Base-by-base conservation (phyloP, 2,113 vertebrate genomes). In the Amphiprion percula region DNA sequence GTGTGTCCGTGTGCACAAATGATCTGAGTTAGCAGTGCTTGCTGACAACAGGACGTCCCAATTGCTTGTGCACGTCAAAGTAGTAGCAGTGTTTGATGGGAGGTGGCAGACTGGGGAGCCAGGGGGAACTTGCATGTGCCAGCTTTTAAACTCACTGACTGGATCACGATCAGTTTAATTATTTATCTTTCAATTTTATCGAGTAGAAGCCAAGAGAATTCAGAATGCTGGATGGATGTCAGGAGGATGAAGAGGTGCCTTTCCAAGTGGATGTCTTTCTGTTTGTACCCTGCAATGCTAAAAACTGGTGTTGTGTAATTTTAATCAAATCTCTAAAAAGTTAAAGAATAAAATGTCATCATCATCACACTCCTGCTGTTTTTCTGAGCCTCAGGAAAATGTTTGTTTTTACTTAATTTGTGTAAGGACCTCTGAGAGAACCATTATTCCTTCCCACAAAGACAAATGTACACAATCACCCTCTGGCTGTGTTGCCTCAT, bases 171-270 rank as follows among this genome's bases (percentile, higher is more conserved):
- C 59, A 66, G 77, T 86, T 75, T 67, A 61, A 85, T 91, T 90
- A 91, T 89, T 90, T 90, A 89, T 87, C 78, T 89, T 83, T 85
- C 68, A 68, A 39, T 88, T 87, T 69, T 30, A 77, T 72, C 33
- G 68, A 61, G 50, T 14, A 55, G 49, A 64, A 69, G 76, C 58
- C 3, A 41, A 75, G 46, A 37, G n/a, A 21, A 24, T 24, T 15
- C 52, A 54, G 46, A 67, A 47, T 53, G 63, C 49, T 53, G 33
- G 49, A 30, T 21, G 55, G 58, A 50, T n/a, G 30, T n/a, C 11
- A 7, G 16, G 7, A 5, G 33, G 26, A 61, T 2, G 33, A 2
- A 2, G 41, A 12, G 12, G 30, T 79, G 66, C 30, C 0, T 30
- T 26, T 50, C 2, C 4, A 15, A 2, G 7, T 30, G 9, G 0